These are phyloP conservation scores for Cairina moschata DNA, from an alignment of 2,113 vertebrate genomes.

Conservation along the genomic window DNA sequence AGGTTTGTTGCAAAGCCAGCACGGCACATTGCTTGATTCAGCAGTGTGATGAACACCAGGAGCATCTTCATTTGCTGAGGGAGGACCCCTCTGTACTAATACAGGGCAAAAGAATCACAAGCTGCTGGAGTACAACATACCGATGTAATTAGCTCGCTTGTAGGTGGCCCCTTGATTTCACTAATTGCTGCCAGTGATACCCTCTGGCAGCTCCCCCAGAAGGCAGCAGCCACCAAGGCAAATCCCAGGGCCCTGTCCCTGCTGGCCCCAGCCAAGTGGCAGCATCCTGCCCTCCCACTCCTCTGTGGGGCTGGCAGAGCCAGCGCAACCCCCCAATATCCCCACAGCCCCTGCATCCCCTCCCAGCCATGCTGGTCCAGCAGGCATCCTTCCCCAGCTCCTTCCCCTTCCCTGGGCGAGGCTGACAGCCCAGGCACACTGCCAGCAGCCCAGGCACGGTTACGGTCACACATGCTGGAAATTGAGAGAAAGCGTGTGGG, in stretches of 20 bases:
- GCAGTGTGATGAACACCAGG: neutral
- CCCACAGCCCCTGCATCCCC: neutral
- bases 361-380: neutral
- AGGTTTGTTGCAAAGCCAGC: neutral
- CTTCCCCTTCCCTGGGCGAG: neutral
- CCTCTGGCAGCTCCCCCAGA: neutral
- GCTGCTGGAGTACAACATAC: neutral
- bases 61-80: neutral
- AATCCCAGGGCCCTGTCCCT: neutral
- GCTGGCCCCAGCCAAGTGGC: accelerated
- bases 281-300: neutral
- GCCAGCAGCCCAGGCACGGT: constrained; percentile 42
- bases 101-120: neutral
- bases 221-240: neutral
- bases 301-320: accelerated
- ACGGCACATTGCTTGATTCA: neutral
- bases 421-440: constrained; percentile 10
- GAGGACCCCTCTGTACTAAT: neutral
- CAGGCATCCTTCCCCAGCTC: neutral
- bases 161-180: neutral
- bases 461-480: constrained; percentile 30
- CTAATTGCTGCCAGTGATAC: neutral
- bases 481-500: constrained; percentile 26
- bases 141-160: neutral
- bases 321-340: neutral